phyloP scores from a whole-genome alignment of 2,113 vertebrate species.

The Gorsachius goisagi region DNA sequence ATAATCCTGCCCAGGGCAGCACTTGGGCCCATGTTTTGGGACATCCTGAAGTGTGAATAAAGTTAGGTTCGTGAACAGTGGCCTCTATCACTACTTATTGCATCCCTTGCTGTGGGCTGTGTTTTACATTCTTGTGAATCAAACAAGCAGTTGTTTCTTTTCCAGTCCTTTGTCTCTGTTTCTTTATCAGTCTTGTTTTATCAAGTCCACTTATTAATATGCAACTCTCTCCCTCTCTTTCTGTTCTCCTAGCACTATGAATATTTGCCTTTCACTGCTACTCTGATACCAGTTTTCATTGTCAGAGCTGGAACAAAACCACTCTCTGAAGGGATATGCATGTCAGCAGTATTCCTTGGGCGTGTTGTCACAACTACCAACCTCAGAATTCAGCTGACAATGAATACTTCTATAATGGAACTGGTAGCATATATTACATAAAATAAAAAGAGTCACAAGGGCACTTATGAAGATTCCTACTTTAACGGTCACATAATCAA shows the following conservation, averaged over 20 bases:
- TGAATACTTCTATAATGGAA: background rate
- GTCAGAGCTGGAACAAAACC: conserved; percentile 33
- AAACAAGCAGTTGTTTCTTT: background rate
- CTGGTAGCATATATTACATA: background rate
- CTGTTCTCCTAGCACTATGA: background rate
- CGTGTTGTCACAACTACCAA: background rate
- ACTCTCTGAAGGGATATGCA: background rate
- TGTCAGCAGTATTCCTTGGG: background rate
- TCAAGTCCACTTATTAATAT: background rate
- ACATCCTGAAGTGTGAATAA: background rate
- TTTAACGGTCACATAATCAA: background rate
- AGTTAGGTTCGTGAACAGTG: background rate
- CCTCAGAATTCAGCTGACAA: background rate
- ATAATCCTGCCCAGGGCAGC: background rate
- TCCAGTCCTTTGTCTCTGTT: background rate
- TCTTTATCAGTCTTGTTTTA: conserved; percentile 8
- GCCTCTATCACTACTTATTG: background rate
- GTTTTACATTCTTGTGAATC: background rate
- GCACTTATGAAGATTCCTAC: background rate
- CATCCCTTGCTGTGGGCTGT: background rate
- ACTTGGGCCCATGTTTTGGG: background rate
- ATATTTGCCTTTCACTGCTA: conserved; percentile 15
- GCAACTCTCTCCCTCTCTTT: background rate
- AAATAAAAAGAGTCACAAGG: background rate
- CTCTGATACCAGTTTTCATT: conserved; percentile 14